These are phyloP conservation scores for Echinops telfairi DNA, from an alignment of 2,113 vertebrate genomes.

Conservation along the genomic window DNA sequence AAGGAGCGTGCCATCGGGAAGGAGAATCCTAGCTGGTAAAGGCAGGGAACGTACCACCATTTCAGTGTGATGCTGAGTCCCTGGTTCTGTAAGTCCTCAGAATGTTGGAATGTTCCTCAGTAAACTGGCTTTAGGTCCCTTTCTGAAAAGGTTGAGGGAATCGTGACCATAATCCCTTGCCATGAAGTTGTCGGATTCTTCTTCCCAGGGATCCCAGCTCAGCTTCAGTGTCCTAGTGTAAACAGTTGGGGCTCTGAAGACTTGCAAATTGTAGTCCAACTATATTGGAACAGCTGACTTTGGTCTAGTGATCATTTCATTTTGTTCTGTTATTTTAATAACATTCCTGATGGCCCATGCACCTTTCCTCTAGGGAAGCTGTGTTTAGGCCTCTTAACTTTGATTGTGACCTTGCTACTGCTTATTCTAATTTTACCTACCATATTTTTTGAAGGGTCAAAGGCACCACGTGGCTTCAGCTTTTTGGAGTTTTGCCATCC, in stretches of 20 bases:
- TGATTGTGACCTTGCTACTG: not conserved
- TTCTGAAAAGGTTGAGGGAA: fast-evolving
- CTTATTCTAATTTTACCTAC: not conserved
- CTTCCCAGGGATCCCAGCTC: too few species aligned
- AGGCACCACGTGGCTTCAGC: not conserved
- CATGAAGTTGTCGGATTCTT: not conserved
- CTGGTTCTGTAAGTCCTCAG: not conserved
- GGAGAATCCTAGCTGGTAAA: not conserved
- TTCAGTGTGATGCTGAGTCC: not conserved
- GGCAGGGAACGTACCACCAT: not conserved
- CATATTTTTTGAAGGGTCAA: not conserved
- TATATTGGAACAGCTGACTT: not conserved
- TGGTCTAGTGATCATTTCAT: not conserved
- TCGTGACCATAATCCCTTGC: not conserved
- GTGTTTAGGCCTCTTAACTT: not conserved
- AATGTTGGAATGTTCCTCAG: not conserved
- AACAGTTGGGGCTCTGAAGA: not conserved
- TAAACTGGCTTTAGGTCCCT: not conserved
- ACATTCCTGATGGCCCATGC: not conserved
- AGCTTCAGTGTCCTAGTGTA: not conserved
- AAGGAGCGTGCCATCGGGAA: not conserved
- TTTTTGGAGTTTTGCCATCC: not conserved
- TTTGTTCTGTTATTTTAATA: not conserved
- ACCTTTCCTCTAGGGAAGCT: not conserved
- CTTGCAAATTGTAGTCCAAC: not conserved